These are phyloP conservation scores for Cololabis saira DNA, from an alignment of 2,113 vertebrate species.

Conservation along the genomic window DNA sequence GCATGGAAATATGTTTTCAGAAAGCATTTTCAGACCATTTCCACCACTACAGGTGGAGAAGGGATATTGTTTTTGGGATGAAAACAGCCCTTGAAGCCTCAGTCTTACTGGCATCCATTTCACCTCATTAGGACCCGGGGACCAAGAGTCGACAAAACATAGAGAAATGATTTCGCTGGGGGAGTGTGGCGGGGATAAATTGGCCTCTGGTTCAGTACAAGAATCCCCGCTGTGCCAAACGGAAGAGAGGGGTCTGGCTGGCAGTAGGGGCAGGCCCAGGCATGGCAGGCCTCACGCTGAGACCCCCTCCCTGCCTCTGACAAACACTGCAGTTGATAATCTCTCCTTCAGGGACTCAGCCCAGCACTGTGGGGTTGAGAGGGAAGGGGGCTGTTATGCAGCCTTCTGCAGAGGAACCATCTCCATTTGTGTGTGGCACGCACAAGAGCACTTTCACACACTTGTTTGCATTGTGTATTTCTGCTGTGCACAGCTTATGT, in stretches of 20 bases:
- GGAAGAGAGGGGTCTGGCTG: conserved; percentile 79
- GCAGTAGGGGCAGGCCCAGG: conserved; percentile 82
- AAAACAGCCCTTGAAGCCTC: conserved; percentile 51
- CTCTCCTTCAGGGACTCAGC: conserved; percentile 78
- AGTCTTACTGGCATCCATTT: conserved; percentile 77
- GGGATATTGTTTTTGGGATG: conserved; percentile 48
- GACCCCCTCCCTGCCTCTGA: conserved; percentile 78
- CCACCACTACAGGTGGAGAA: conserved; percentile 16
- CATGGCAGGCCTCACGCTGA: conserved; percentile 78
- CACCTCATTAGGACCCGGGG: conserved; percentile 80
- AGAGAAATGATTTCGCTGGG: conserved; percentile 72
- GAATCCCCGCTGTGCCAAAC: conserved; percentile 77
- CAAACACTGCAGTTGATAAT: conserved; percentile 83
- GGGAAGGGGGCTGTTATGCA: conserved; percentile 65
- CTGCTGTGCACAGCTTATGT: conserved; percentile 7
- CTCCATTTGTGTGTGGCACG: conserved; percentile 38
- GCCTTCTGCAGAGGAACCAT: conserved; percentile 62
- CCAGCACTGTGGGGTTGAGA: conserved; percentile 73
- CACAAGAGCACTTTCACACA: conserved; percentile 25
- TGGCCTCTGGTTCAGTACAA: conserved; percentile 78
- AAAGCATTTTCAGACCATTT: conserved; percentile 26
- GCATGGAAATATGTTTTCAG: not conserved
- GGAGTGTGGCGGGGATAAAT: conserved; percentile 66
- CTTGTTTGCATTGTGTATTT: conserved; percentile 42
- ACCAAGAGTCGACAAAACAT: conserved; percentile 68